Percentiles rank a stretch among this genome's conserved stretches.
Evolutionary conservation across 2,888 invertebrate genomes (phyloP).

Genomic region (Diloba caeruleocephala): DNA sequence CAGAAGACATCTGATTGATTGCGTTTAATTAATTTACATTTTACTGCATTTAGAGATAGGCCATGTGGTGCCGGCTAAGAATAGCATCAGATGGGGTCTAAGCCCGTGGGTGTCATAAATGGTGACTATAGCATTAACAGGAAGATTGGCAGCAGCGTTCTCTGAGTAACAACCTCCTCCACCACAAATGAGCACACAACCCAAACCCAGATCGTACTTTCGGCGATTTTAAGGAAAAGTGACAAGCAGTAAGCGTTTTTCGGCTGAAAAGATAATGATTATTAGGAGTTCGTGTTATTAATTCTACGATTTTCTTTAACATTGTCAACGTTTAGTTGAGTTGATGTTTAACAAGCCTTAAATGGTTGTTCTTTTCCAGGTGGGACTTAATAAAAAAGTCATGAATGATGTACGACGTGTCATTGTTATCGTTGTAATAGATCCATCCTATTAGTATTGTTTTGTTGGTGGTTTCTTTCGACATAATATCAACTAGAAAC

Average conservation of each 20-base stretch:
- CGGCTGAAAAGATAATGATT: no score
- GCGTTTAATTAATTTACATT: constrained; percentile 50
- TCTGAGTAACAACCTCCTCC: no score
- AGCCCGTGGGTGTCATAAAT: no score
- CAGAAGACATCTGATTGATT: constrained; percentile 64
- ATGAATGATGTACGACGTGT: constrained; percentile 66
- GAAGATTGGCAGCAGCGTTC: no score
- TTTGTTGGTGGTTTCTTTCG: constrained; percentile 68
- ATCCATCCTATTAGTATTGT: constrained; percentile 72
- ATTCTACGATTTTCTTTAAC: constrained; percentile 35
- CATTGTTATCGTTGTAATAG: constrained; percentile 70
- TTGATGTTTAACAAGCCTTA: constrained; percentile 24
- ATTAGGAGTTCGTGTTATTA: constrained; percentile 38
- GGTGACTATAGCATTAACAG: no score
- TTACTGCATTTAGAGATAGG: no score
- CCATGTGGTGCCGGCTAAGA: no score
- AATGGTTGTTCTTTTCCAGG: constrained; percentile 32
- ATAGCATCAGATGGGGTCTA: no score
- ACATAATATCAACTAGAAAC: constrained; percentile 66
- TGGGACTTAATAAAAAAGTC: constrained; percentile 42
- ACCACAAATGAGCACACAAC: no score
- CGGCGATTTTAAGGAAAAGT: no score
- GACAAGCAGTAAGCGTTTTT: no score
- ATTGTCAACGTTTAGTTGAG: constrained; percentile 39
- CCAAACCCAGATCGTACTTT: no score